These are phyloP conservation scores for Columba guinea DNA, from an alignment of 2,797 vertebrate species.

Conservation along the genomic window DNA sequence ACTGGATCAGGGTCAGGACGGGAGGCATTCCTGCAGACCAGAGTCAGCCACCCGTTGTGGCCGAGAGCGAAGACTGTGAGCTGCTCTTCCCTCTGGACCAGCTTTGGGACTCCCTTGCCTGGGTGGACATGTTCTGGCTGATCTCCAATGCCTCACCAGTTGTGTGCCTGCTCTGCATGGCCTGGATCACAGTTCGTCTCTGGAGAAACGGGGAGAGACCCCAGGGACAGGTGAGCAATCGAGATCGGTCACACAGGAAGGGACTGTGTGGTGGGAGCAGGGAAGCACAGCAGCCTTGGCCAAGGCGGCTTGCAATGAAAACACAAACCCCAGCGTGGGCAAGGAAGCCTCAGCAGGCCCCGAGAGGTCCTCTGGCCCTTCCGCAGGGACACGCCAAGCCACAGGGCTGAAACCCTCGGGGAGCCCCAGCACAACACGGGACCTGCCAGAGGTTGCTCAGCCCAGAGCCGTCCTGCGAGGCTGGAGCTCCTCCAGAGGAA, in stretches of 20 bases:
- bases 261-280: not conserved
- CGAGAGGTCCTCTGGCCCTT: not conserved
- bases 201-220: not conserved
- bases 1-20: not conserved
- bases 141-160: not conserved
- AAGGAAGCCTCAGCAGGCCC: not conserved
- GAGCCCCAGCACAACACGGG: not conserved
- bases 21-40: rapidly evolving
- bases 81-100: not conserved
- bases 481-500: not conserved
- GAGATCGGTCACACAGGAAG: not conserved
- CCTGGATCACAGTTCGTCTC: no score
- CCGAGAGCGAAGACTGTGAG: not conserved
- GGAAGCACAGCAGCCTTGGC: not conserved
- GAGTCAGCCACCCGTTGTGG: rapidly evolving
- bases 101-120: not conserved
- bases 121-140: not conserved
- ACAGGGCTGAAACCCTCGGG: no score
- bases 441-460: not conserved
- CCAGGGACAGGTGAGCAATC: not conserved
- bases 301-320: not conserved
- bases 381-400: no score
- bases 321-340: not conserved
- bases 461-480: not conserved
- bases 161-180: not conserved